Percentiles rank a stretch among this genome's conserved stretches.
phyloP scores from a whole-genome alignment of 2,113 vertebrate species.

The Cygnus buccinator region DNA sequence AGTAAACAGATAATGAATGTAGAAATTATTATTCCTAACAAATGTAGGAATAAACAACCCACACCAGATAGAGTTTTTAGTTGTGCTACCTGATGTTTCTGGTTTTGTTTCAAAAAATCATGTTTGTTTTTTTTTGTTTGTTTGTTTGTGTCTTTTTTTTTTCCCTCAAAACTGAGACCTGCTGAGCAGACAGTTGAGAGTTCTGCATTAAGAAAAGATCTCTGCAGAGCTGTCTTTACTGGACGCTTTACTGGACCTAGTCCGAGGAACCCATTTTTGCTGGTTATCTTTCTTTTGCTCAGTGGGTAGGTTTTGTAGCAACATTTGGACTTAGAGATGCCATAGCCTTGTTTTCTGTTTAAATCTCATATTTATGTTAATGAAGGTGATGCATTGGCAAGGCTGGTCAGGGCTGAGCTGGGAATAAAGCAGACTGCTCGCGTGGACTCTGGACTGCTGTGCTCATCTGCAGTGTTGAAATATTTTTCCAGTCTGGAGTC shows the following conservation, averaged over 20 bases:
- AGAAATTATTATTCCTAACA: neutral
- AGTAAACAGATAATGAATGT: neutral
- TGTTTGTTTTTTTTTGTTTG: neutral
- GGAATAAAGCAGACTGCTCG: neutral
- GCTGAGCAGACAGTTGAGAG: neutral
- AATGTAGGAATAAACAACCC: neutral
- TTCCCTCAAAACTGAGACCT: neutral
- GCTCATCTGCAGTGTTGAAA: neutral
- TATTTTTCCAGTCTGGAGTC: neutral
- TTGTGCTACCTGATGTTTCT: neutral
- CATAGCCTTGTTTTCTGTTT: neutral
- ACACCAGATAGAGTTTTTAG: neutral
- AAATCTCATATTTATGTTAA: neutral
- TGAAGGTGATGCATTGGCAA: neutral
- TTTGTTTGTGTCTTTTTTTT: neutral
- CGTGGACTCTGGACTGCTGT: neutral
- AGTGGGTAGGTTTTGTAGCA: neutral
- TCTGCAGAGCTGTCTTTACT: neutral
- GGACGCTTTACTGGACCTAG: no score
- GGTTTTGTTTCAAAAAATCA: neutral
- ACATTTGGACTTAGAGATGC: neutral
- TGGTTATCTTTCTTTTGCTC: neutral
- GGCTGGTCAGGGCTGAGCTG: neutral
- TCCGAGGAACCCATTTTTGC: neutral
- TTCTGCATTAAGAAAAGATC: neutral